These are phyloP conservation scores for Eutrigla gurnardus DNA, from an alignment of 2,797 vertebrate species.

Conservation along the genomic window DNA sequence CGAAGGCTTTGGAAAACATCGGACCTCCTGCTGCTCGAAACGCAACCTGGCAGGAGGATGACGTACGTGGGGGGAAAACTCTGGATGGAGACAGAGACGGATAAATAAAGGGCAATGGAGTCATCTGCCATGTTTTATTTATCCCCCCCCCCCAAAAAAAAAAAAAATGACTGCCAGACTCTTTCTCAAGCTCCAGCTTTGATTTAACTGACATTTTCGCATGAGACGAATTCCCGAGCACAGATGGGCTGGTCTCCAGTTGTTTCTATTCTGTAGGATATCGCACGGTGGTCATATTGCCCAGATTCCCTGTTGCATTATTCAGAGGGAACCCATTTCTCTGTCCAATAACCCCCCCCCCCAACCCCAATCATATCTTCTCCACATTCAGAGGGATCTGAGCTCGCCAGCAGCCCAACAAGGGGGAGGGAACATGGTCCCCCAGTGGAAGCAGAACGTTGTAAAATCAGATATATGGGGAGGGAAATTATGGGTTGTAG, in stretches of 20 bases:
- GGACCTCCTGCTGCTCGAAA: conserved; percentile 40
- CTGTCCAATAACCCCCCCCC: conserved; percentile 24
- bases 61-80: conserved; percentile 29
- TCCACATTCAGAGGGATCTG: conserved; percentile 42
- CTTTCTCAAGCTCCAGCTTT: conserved; percentile 66
- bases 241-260: conserved; percentile 49
- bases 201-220: conserved; percentile 71
- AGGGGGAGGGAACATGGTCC: background rate
- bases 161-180: conserved; percentile 60
- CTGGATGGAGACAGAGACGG: conserved; percentile 9
- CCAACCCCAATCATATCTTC: conserved; percentile 27
- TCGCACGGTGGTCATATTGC: conserved; percentile 63
- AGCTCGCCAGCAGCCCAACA: conserved; percentile 23
- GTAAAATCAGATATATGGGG: background rate
- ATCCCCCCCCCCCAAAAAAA: conserved; percentile 31
- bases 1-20: conserved; percentile 13
- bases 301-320: conserved; percentile 73
- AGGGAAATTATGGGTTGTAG: conserved; percentile 8
- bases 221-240: conserved; percentile 62
- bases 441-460: conserved; percentile 2
- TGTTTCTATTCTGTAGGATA: conserved; percentile 63
- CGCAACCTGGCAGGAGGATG: conserved; percentile 1
- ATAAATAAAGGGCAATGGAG: conserved; percentile 68
- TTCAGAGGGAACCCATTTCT: conserved; percentile 72
- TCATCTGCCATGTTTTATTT: conserved; percentile 81